Base-by-base conservation (phyloP, 2,113 vertebrate species). In the Lepus timidus region DNA sequence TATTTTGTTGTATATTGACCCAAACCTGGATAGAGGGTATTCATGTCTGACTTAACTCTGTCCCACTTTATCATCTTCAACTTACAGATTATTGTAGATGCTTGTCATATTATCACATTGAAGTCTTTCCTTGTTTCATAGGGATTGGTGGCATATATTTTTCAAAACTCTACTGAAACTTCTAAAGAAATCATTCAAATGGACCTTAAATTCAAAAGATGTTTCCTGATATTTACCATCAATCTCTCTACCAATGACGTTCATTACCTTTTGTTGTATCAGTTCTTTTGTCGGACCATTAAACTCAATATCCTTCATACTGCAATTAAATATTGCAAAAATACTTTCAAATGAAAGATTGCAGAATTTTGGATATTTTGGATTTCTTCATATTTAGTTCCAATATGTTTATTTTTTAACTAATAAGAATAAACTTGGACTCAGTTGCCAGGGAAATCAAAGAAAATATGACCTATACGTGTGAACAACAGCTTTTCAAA, bases 391-490 rank as follows among this genome's bases (percentile, higher is more conserved):
- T 17, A 91, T 76, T 90, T 84, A 89, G 31, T 86, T 90, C 44
- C 36, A 93, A n/a, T 91, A 19, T 86, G 36, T 79, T 93, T 96
- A 13, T 14, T 93, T 92, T 78, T 61, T 92, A 79, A 85, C 33
- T 64, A 95, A 70, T 83, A 85, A 85, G 78, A 93, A 68, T 91
- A 89, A 89, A 89, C 92, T 74, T 95, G 64, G 20, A 36, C 4
- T 94, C 36, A 36, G 25, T 44, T 95, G 10, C 88, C 58, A 95
- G 6, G 62, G 61, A 88, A 75, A 29, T 64, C 74, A 90, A 64
- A 78, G n/a, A 86, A 25, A 62, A 93, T 94, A n/a, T 80, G 6
- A 79, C 49, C 27, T 92, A 0, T 85, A 58, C 67, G 27, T 68
- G 7, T n/a, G 62, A 31, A 88, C 74, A 25, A 51, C 31, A 9